A percentile compares a stretch with the other conserved stretches of the same genome.
phyloP scores from a whole-genome alignment of 1,140 invertebrate genomes.

The Nephotettix cincticeps region DNA sequence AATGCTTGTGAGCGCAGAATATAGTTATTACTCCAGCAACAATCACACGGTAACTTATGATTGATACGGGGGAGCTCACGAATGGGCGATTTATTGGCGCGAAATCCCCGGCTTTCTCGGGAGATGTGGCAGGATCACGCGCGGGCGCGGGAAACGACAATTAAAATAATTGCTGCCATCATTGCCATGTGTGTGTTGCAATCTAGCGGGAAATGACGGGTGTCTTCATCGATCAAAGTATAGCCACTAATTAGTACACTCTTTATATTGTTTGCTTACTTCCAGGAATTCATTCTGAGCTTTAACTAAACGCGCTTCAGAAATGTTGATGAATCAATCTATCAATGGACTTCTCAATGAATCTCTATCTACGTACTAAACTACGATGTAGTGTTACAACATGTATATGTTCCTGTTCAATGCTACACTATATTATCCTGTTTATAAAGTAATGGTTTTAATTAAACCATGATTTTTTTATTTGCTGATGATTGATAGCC shows the following conservation, averaged over 20 bases:
- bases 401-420: too few species aligned
- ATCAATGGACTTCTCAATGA: too few species aligned
- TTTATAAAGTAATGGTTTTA: too few species aligned
- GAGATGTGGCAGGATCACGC: neutral
- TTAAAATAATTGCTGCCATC: neutral
- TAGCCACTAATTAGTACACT: neutral
- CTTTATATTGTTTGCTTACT: too few species aligned
- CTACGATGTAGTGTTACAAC: too few species aligned
- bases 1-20: neutral
- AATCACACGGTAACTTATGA: neutral
- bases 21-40: conserved; percentile 4
- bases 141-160: neutral
- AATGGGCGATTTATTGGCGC: neutral
- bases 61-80: neutral
- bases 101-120: neutral
- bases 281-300: too few species aligned
- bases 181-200: neutral
- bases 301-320: too few species aligned
- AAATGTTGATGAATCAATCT: too few species aligned
- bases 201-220: neutral
- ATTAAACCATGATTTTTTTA: too few species aligned
- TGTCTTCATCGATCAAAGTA: neutral
- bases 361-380: too few species aligned
- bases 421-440: too few species aligned
- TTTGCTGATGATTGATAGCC: too few species aligned